Base-by-base conservation (phyloP, 2,113 vertebrate species). In the Neogale vison region DNA sequence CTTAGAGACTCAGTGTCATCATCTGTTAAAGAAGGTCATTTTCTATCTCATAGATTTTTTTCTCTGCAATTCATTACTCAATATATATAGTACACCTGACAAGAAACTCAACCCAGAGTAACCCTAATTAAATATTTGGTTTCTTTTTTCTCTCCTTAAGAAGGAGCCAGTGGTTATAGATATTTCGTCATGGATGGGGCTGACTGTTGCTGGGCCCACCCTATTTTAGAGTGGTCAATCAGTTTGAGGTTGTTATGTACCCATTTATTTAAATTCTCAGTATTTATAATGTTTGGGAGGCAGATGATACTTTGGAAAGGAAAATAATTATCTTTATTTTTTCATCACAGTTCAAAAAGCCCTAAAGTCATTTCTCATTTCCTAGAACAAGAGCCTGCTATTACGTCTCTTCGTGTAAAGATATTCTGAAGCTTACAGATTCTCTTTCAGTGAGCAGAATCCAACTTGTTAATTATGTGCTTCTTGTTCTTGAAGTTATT, bases 21-120 rank as follows among this genome's bases (percentile, higher is more conserved):
- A 83, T 93, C 61, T 83, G 15, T 67, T 92, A 95, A 96, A 93
- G n/a, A 18, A 97, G 12, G 74, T 50, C 52, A 82, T 93, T 79
- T 42, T 72, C 20, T 82, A 81, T 82, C 42, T 86, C 21, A 59
- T 2, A 81, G 36, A 36, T n/a, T 55, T 45, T 71, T 74, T 74
- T 21, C 12, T n/a, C 71, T 45, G 61, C 1, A 95, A 36, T 90
- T 95, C 88, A 83, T 94, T 90, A 77, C 72, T 94, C 26, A 90
- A 29, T 69, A 59, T 23, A 93, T 72, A 47, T 15, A 93, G 63
- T 84, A 87, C 2, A 83, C 24, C 21, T 83, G 15, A 69, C 59
- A 83, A 86, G 57, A 85, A 91, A 82, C 85, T 95, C 50, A 95
- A 67, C 47, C 5, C 12, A 34, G 47, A 45, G 17, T 74, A 93